Percentiles rank a stretch among this genome's conserved stretches.
Conservation (phyloP, 2,888 invertebrate species). For the Aplocera efformata region DNA sequence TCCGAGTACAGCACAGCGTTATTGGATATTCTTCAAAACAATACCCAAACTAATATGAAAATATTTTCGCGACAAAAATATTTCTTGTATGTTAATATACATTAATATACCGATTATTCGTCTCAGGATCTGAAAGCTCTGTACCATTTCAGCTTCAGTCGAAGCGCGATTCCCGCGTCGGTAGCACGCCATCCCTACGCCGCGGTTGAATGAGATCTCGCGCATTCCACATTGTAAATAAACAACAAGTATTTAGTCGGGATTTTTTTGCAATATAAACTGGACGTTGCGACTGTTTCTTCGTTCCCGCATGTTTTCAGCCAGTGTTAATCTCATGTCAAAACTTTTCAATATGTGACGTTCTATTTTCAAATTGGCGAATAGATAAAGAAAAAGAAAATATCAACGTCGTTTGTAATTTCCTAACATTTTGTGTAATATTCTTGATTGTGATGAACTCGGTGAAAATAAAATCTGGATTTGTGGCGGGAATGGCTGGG, state of each 20-base stretch:
- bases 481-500: slow-evolving; percentile 16
- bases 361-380: slow-evolving; percentile 9
- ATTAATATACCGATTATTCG: too few relatives aligned
- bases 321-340: slow-evolving; percentile 3
- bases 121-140: slow-evolving; percentile 18
- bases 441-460: slow-evolving; percentile 7
- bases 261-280: slow-evolving; percentile 4
- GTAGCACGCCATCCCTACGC: slow-evolving; percentile 17
- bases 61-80: slow-evolving; percentile 4
- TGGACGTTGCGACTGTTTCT: background rate
- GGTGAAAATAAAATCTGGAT: slow-evolving; percentile 20
- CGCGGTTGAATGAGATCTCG: slow-evolving; percentile 6
- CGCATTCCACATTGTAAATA: slow-evolving; percentile 21
- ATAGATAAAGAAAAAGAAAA: slow-evolving; percentile 3
- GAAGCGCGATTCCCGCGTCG: slow-evolving; percentile 22
- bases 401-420: background rate
- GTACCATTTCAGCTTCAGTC: slow-evolving; percentile 20
- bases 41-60: too few relatives aligned
- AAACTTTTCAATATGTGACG: slow-evolving; percentile 15
- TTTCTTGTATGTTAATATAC: slow-evolving; percentile 6
- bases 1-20: too few relatives aligned
- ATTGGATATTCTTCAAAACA: too few relatives aligned
- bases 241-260: slow-evolving; percentile 8
- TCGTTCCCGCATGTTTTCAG: background rate
- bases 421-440: background rate